A percentile compares a stretch with the other conserved stretches of the same genome.
Conservation (phyloP, 2,888 invertebrate genomes). For the Scaptomyza cyrtandrae region DNA sequence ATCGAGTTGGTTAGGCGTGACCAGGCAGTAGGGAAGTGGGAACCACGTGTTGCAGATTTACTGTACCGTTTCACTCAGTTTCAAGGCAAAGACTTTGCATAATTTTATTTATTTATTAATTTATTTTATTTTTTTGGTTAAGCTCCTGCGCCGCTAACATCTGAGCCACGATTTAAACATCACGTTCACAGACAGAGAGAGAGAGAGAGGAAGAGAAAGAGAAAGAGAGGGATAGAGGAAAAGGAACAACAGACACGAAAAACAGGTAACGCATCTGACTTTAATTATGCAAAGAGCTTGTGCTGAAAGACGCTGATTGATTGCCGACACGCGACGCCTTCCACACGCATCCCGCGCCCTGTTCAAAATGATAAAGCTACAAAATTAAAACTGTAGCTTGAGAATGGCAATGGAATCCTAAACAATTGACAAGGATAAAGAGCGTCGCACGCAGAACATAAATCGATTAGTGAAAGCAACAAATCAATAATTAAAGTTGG, state of each 20-base stretch:
- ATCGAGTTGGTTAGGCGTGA: neutral
- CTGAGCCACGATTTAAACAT: conserved; percentile 22
- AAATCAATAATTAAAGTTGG: conserved; percentile 17
- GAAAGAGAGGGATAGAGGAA: conserved; percentile 5
- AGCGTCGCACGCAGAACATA: too few relatives aligned
- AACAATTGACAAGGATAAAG: conserved; percentile 27
- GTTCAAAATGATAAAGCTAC: conserved; percentile 24
- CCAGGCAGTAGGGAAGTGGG: neutral
- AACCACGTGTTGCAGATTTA: conserved; percentile 41
- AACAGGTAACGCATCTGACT: conserved; percentile 70
- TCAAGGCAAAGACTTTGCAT: conserved; percentile 3
- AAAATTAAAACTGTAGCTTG: conserved; percentile 19
- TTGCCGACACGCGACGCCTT: conserved; percentile 57
- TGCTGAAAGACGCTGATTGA: conserved; percentile 65
- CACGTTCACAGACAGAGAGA: conserved; percentile 9
- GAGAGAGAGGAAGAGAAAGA: neutral
- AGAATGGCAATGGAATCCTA: conserved; percentile 6
- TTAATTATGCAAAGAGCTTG: conserved; percentile 73
- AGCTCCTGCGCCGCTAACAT: neutral
- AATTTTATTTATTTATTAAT: neutral
- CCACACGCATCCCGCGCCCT: neutral
- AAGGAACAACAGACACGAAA: conserved; percentile 26
- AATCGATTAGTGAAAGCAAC: conserved; percentile 10
- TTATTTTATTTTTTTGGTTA: neutral
- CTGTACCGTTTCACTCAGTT: conserved; percentile 33